These are phyloP conservation scores for Lycorma delicatula DNA, from an alignment of 1,140 invertebrate genomes.

Conservation along the genomic window DNA sequence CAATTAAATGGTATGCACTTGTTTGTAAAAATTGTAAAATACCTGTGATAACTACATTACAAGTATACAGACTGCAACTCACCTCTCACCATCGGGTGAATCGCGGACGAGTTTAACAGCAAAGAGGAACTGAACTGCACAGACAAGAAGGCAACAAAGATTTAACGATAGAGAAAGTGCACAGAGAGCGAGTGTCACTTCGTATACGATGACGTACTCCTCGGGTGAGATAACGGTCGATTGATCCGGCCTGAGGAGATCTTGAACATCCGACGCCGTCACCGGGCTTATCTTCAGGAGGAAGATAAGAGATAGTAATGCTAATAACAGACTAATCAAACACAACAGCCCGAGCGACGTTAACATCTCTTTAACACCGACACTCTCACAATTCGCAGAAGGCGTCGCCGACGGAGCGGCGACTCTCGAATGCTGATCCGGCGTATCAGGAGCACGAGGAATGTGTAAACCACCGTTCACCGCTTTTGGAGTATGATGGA, in stretches of 20 bases:
- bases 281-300: constrained; percentile 72
- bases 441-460: not conserved
- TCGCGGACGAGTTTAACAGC: constrained; percentile 82
- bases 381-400: constrained; percentile 20
- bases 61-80: too few species aligned
- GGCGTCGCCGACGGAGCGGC: not conserved
- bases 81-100: constrained; percentile 50
- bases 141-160: constrained; percentile 83
- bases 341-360: constrained; percentile 77
- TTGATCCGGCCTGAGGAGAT: constrained; percentile 42
- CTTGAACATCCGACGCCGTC: constrained; percentile 40
- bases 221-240: constrained; percentile 52
- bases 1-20: too few species aligned
- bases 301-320: constrained; percentile 74
- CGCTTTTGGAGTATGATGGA: too few species aligned
- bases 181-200: constrained; percentile 80
- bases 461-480: not conserved
- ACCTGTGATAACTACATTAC: not conserved
- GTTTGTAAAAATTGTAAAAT: too few species aligned
- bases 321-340: constrained; percentile 62
- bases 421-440: not conserved
- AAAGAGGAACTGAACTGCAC: constrained; percentile 88
- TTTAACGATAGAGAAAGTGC: constrained; percentile 80
- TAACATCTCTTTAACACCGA: constrained; percentile 68
- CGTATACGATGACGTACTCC: constrained; percentile 79